Conservation (phyloP, 2,888 invertebrate species). For the Tetropium fuscum region DNA sequence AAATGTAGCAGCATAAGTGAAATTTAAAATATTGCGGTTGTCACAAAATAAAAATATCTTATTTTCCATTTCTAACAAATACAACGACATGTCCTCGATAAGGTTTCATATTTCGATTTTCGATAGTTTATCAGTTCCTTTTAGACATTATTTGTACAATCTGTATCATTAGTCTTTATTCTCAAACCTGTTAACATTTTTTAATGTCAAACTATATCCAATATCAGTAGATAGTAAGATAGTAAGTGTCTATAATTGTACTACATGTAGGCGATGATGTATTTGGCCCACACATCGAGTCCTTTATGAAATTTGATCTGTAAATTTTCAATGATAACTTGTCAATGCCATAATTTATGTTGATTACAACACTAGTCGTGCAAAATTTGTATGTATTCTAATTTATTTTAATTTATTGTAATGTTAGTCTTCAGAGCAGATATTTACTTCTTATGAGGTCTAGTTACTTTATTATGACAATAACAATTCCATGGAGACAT, state of each 20-base stretch:
- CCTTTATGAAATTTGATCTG: conserved; percentile 14
- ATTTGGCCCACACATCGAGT: conserved; percentile 25
- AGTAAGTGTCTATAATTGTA: conserved; percentile 21
- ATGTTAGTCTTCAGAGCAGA: conserved; percentile 11
- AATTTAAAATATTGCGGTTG: too few relatives aligned
- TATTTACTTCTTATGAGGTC: conserved; percentile 19
- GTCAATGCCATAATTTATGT: conserved; percentile 22
- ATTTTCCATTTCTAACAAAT: too few relatives aligned
- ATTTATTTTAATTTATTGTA: conserved; percentile 25
- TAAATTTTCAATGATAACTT: conserved; percentile 28
- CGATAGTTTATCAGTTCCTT: conserved; percentile 1
- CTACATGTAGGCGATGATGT: conserved; percentile 22
- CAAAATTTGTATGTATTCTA: conserved; percentile 21
- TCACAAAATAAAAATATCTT: too few relatives aligned
- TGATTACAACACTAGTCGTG: conserved; percentile 10
- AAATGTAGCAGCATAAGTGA: too few relatives aligned
- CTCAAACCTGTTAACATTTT: conserved; percentile 16
- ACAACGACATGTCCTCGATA: too few relatives aligned
- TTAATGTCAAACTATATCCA: conserved; percentile 18
- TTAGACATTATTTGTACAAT: background rate
- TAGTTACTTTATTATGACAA: conserved; percentile 17
- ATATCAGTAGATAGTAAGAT: conserved; percentile 17
- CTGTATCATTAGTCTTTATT: conserved; percentile 8
- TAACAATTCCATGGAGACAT: conserved; percentile 19
- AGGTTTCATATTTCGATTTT: conserved; percentile 7